These are phyloP conservation scores for Muscidifurax raptorellus DNA, from an alignment of 1,140 invertebrate genomes.

Conservation along the genomic window DNA sequence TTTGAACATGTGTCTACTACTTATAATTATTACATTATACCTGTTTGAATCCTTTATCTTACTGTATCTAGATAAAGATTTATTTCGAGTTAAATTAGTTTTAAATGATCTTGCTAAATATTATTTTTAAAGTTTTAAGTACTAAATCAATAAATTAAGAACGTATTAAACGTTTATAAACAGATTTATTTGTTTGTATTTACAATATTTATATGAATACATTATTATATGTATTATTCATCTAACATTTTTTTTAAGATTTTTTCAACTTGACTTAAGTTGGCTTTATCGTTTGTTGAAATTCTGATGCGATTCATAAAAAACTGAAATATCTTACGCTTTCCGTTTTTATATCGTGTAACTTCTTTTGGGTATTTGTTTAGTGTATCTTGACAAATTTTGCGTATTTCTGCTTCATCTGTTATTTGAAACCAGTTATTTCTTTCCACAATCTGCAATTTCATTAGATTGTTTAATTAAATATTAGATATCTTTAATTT, in stretches of 20 bases:
- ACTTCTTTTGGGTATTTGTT: conserved; percentile 82
- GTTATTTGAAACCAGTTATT: conserved; percentile 81
- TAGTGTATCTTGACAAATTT: conserved; percentile 80
- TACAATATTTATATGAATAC: background rate
- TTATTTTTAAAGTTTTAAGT: background rate
- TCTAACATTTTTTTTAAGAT: conserved; percentile 79
- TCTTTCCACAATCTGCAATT: conserved; percentile 78
- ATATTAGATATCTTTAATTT: conserved; percentile 8
- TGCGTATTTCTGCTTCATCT: conserved; percentile 77
- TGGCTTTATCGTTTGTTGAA: conserved; percentile 78
- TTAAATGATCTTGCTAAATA: too few relatives aligned
- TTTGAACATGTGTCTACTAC: conserved; percentile 67
- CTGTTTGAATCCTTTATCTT: background rate
- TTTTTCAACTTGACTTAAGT: conserved; percentile 79
- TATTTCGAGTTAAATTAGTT: background rate
- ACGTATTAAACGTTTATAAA: background rate
- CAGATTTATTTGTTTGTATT: conserved; percentile 29
- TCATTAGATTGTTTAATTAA: conserved; percentile 52
- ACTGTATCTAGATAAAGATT: background rate
- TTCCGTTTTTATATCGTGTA: conserved; percentile 81
- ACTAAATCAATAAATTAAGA: background rate
- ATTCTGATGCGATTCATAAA: conserved; percentile 79
- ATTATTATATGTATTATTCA: conserved; percentile 68
- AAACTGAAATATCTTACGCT: conserved; percentile 80
- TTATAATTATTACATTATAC: conserved; percentile 66